Percentiles rank a stretch among this genome's conserved stretches.
Conservation (phyloP, 2,797 vertebrate genomes). For the Dicrostonyx torquatus region DNA sequence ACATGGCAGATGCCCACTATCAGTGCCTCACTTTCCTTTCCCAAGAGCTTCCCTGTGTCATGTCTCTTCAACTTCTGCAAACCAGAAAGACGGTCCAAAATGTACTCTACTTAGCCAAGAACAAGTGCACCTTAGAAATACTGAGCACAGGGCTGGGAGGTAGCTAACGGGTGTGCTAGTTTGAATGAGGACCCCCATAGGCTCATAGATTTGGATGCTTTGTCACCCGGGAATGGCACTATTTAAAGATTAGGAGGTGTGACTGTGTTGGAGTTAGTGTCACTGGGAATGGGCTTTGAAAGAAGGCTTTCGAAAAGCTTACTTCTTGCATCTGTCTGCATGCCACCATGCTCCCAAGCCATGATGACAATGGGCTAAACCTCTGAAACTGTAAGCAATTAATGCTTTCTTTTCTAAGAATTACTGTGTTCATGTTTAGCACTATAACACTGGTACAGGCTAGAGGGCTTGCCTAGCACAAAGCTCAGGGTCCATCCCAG, state of each 20-base stretch:
- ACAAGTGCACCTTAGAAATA: background rate
- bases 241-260: background rate
- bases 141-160: background rate
- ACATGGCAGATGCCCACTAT: background rate
- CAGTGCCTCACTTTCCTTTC: background rate
- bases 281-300: background rate
- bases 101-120: background rate
- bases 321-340: background rate
- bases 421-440: background rate
- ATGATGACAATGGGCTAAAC: background rate
- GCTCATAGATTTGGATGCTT: background rate
- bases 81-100: background rate
- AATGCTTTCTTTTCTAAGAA: background rate
- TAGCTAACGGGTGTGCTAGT: background rate
- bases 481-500: background rate
- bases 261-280: background rate
- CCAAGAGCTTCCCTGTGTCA: background rate
- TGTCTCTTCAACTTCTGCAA: background rate
- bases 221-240: background rate
- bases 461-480: background rate
- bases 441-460: background rate
- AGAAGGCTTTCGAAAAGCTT: background rate
- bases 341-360: background rate
- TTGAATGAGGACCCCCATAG: background rate
- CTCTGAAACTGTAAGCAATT: background rate